Evolutionary conservation across 2,113 vertebrate species (phyloP).

Genomic region (Colaptes auratus): DNA sequence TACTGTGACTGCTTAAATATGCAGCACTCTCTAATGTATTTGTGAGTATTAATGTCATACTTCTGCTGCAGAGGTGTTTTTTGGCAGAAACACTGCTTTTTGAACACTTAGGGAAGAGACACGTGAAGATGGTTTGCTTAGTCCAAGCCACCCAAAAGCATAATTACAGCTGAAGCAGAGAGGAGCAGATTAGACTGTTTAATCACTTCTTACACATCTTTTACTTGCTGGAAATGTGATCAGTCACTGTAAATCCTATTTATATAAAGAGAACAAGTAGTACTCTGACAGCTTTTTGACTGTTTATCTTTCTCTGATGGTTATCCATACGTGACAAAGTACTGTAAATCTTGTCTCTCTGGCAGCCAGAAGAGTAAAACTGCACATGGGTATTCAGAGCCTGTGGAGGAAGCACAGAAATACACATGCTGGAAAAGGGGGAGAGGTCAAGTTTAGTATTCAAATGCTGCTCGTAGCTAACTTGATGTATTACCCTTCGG

Average conservation of each 20-base stretch:
- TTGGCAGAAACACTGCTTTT: background rate
- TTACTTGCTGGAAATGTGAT: constrained; percentile 35
- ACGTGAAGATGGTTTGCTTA: background rate
- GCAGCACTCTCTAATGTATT: background rate
- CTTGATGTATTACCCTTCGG: constrained; percentile 61
- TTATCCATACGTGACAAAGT: background rate
- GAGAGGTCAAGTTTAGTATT: constrained; percentile 61
- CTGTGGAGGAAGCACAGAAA: constrained; percentile 46
- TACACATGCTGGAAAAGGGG: constrained; percentile 39
- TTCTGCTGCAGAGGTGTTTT: background rate
- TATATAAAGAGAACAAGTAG: constrained; percentile 15
- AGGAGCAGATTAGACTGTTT: background rate
- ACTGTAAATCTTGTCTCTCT: constrained; percentile 1
- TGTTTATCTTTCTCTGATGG: background rate
- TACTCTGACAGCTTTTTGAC: constrained; percentile 34
- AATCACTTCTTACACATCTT: background rate
- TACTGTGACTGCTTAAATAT: background rate
- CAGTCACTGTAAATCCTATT: background rate
- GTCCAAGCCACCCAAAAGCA: background rate
- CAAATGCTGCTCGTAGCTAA: constrained; percentile 15
- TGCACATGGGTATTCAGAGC: constrained; percentile 13
- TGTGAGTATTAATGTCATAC: background rate
- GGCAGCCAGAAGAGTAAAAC: constrained; percentile 4
- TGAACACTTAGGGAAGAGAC: background rate
- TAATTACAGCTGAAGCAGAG: background rate